Conservation (phyloP, 2,888 invertebrate genomes). For the Notocelia uddmanniana region DNA sequence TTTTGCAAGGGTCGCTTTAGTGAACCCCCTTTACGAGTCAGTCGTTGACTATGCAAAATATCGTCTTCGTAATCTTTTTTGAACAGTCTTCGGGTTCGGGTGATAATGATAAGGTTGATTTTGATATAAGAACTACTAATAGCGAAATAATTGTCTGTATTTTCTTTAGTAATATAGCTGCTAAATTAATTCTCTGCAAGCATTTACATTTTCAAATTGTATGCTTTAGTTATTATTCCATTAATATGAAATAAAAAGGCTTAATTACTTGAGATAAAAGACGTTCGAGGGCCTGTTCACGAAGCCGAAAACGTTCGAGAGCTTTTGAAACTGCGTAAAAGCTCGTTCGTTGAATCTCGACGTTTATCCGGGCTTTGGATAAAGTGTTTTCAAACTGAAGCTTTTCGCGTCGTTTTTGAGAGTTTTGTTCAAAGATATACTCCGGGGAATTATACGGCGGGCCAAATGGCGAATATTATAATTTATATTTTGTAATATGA, state of each 20-base stretch:
- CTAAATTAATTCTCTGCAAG: background rate
- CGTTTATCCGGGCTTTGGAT: slow-evolving; percentile 31
- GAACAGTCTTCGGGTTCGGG: background rate
- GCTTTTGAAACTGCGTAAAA: slow-evolving; percentile 33
- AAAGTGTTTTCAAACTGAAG: slow-evolving; percentile 30
- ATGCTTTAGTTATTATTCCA: background rate
- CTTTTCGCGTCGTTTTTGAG: slow-evolving; percentile 6
- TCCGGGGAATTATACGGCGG: background rate
- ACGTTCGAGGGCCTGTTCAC: slow-evolving; percentile 8
- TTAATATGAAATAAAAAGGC: background rate
- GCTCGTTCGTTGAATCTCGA: slow-evolving; percentile 27
- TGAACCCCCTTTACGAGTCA: background rate
- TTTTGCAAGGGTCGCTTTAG: background rate
- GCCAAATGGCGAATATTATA: background rate
- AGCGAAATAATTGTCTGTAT: background rate
- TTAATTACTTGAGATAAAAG: slow-evolving; percentile 11
- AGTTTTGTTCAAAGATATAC: slow-evolving; percentile 7
- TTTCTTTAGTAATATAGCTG: background rate
- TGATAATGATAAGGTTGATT: too few species aligned
- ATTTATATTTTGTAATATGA: background rate
- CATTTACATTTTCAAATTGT: background rate
- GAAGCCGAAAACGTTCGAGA: slow-evolving; percentile 32
- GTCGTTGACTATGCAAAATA: background rate
- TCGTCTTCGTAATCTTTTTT: background rate
- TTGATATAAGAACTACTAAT: background rate